Base-by-base conservation (phyloP, 2,888 invertebrate genomes). In the Agriopis aurantiaria region DNA sequence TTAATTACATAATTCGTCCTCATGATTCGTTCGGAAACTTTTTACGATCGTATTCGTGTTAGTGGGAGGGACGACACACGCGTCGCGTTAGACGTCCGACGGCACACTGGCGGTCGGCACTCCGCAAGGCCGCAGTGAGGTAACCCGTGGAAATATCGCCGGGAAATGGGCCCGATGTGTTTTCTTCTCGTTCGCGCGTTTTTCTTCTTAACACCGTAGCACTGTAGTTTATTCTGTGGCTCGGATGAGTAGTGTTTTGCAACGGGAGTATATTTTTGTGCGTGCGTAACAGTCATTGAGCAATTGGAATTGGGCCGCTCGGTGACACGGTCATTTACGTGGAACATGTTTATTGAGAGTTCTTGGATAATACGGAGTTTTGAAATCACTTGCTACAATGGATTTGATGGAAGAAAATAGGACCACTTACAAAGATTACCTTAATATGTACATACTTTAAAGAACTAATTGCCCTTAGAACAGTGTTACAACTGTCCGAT, bases 1-100 rank as follows among this genome's bases (percentile, higher is more conserved):
- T 53, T 62, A 43, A 82, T 89, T 88, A 87, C 87, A 88, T 87
- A 89, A 90, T 89, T 90, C 88, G 89, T 92, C 91, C 91, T 87
- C 93, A 93, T 93, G 90, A 78, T 90, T 92, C 92, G 93, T 91
- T 92, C 90, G 89, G 78, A 80, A 80, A 80, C 81, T 71, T 82
- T 78, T 87, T 85, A 85, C 88, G 91, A 83, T 85, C 87, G 90
- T 91, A 88, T 85, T 88, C 85, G 88, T 78, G 68, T 79, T 40
- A 40, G 78, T 75, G 78, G 72, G 68, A 76, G 76, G 78, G 72
- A n/a, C 82, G 78, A 71, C 51, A 81, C 86, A 78, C 82, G 71
- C 83, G 72, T 70, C 78, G 79, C 79, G 72, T 75, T 70, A 87
- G 85, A 72, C 86, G 81, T 78, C 79, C 83, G 85, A 77, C 80